Base-by-base conservation (phyloP, 35 echinoderm and acorn worm species). In the Antedon bifida region DNA sequence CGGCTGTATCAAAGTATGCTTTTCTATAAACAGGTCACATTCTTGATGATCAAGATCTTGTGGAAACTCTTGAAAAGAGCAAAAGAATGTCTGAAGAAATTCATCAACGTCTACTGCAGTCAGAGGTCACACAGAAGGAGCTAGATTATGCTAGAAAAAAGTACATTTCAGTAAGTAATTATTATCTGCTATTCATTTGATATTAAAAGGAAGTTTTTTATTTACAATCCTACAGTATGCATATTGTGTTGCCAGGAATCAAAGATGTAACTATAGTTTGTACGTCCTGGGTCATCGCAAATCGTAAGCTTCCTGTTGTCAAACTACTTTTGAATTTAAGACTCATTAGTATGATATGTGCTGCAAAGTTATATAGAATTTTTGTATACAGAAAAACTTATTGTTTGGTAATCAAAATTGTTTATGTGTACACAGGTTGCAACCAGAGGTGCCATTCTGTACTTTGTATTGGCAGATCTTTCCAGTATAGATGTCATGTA, bases 401-500 rank as follows among this genome's bases (percentile, higher is more conserved):
- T 30, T 46, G 16, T 33, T 75, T 23, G n/a, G n/a, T n/a, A n/a
- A n/a, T n/a, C n/a, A n/a, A n/a, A n/a, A n/a, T n/a, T n/a, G n/a
- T n/a, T n/a, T n/a, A n/a, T n/a, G n/a, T n/a, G n/a, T n/a, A n/a
- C n/a, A n/a, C 73, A 97, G 94, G 94, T 97, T 84, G 94, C 94
- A 30, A 97, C 94, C 34, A 85, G 94, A 86, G 94, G 94, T 36
- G 94, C 94, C 11, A 88, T 97, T 0, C 74, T 97, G 0, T 97
- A 97, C 82, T 97, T 97, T 88, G 94, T 97, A 28, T 39, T 97
- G 29, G 90, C 94, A 34, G 94, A 97, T 82, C 82, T 97, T 34
- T 87, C 94, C 23, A 82, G 75, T 82, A 97, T 97, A 34, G 94
- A 97, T 74, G 94, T 97, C 39, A 97, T 97, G 94, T 97, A 97